Base-by-base conservation (phyloP, 2,888 invertebrate genomes). In the Drosophila longiperda region DNA sequence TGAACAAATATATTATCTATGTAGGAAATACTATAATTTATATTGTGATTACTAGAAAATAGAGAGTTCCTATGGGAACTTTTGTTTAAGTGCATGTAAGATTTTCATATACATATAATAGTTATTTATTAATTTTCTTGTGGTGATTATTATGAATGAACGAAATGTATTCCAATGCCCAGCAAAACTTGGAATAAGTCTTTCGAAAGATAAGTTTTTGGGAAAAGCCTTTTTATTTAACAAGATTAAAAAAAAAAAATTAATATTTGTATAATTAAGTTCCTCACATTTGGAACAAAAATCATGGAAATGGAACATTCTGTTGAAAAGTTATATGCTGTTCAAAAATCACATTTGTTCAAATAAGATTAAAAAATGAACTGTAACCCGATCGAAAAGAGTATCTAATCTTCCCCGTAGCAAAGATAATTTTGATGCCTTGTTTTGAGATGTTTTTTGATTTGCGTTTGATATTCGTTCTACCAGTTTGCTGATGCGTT, bases 381-480 rank as follows among this genome's bases (percentile, higher is more conserved):
- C 29, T 29, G 29, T 6, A 29, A 29, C 29, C 29, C 29, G 29
- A 29, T 29, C 29, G 6, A 29, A 29, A 29, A 54, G 36, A 15
- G 55, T 38, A 38, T 29, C 12, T n/a, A 12, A 55, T 38, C n/a
- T 29, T n/a, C 17, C 38, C 8, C 26, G 8, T 55, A 11, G 9
- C 11, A 23, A 17, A 12, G 26, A 59, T 11, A 9, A 4, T 3
- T 32, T 29, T 58, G 45, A 15, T 48, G 40, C 33, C 33, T 62
- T 63, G 45, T 63, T 76, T 73, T 55, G 36, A 40, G 50, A n/a
- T 29, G 63, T 1, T 54, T 78, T 70, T 70, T 78, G 65, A 68
- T 78, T 68, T 73, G 73, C 17, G 48, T 61, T 71, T 57, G 52
- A 60, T 62, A 59, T 71, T 72, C 68, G 71, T 38, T 63, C 36